phyloP scores from a whole-genome alignment of 35 echinoderm and acorn worm species.

The Patiria miniata region DNA sequence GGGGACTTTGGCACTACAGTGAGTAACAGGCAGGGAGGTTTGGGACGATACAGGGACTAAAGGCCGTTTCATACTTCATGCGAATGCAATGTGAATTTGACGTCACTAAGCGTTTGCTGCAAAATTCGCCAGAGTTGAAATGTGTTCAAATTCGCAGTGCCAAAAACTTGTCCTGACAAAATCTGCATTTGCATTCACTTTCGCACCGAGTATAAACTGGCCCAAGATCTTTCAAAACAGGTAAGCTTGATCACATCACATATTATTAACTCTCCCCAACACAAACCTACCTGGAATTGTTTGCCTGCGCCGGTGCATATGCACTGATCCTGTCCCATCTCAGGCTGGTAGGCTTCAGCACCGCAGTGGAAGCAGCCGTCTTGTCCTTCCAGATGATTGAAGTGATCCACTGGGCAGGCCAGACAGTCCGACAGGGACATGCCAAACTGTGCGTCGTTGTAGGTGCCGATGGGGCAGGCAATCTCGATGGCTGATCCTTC shows the following conservation, averaged over 20 bases:
- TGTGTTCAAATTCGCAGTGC: no score
- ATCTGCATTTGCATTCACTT: no score
- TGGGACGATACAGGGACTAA: no score
- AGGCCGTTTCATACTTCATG: no score
- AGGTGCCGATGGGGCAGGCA: slow-evolving; percentile 69
- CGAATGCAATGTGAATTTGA: no score
- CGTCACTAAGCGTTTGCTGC: no score
- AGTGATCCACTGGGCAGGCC: slow-evolving; percentile 74
- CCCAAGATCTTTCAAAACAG: background rate
- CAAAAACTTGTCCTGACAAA: no score
- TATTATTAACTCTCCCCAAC: background rate
- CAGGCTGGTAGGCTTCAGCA: slow-evolving; percentile 62
- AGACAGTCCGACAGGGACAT: slow-evolving; percentile 66
- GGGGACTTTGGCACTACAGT: no score
- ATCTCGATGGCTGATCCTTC: slow-evolving; percentile 57
- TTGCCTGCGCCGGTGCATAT: slow-evolving; percentile 72
- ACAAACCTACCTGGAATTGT: slow-evolving; percentile 85
- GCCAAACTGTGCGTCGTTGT: slow-evolving; percentile 56
- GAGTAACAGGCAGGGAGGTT: no score
- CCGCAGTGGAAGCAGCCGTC: slow-evolving; percentile 89
- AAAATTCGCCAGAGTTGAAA: no score
- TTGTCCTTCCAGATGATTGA: slow-evolving; percentile 89
- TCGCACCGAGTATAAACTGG: no score
- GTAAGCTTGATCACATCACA: background rate
- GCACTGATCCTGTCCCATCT: slow-evolving; percentile 55